Evolutionary conservation across 2,113 vertebrate species (phyloP).

Genomic region (Phyllostomus hastatus): DNA sequence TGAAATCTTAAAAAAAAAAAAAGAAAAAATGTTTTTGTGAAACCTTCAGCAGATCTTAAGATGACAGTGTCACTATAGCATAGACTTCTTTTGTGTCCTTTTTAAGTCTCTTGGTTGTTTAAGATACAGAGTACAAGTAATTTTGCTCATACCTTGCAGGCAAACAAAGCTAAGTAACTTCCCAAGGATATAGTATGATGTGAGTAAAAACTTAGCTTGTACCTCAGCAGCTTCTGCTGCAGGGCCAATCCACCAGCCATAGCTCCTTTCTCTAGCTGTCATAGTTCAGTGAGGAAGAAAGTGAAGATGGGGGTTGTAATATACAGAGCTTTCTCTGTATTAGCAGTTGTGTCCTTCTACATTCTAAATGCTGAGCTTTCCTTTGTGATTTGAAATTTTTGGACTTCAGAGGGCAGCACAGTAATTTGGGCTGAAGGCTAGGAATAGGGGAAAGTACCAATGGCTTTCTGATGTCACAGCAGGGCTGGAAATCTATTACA

Average conservation of each 20-base stretch:
- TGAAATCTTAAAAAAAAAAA: too few relatives aligned
- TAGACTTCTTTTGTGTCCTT: not conserved
- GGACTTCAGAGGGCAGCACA: slow-evolving; percentile 16
- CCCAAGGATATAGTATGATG: not conserved
- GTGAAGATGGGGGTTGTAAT: not conserved
- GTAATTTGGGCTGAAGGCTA: not conserved
- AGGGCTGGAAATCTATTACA: slow-evolving; percentile 63
- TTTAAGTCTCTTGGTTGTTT: not conserved
- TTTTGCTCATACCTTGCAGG: not conserved
- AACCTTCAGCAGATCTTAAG: not conserved
- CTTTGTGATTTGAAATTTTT: not conserved
- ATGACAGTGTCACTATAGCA: not conserved
- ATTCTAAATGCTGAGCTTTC: not conserved
- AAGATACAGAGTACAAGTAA: not conserved
- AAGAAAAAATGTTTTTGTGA: not conserved
- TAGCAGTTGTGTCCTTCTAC: too few relatives aligned
- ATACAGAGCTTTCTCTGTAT: not conserved
- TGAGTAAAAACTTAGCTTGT: not conserved
- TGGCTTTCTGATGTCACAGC: not conserved
- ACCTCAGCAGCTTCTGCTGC: not conserved
- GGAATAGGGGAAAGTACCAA: not conserved
- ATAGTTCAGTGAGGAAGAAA: not conserved
- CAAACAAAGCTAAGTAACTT: not conserved
- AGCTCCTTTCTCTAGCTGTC: not conserved
- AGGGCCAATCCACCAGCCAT: not conserved